phyloP scores from a whole-genome alignment of 2,113 vertebrate genomes.

The Carlito syrichta region DNA sequence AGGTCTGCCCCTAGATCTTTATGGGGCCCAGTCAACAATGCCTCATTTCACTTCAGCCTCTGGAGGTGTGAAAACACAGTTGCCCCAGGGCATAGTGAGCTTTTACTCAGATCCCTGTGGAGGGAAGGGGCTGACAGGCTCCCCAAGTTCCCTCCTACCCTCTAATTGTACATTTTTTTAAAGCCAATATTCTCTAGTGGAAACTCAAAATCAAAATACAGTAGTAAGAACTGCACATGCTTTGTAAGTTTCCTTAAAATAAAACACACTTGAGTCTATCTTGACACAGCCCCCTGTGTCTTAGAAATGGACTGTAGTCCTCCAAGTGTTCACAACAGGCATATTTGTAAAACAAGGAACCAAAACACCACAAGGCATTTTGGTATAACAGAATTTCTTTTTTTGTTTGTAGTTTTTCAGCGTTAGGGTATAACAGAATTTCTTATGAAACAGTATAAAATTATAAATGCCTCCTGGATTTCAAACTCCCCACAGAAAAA shows the following conservation, averaged over 20 bases:
- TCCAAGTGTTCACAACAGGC: accelerated
- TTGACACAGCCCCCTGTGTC: accelerated
- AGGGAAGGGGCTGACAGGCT: background rate
- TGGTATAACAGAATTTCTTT: too few species aligned
- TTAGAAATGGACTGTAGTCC: background rate
- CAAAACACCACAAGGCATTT: accelerated
- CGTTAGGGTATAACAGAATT: accelerated
- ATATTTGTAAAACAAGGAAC: background rate
- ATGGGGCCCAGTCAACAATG: too few species aligned
- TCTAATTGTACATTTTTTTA: background rate
- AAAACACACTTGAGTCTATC: background rate
- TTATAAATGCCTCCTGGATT: background rate
- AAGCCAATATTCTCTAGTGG: background rate
- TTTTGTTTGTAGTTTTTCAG: too few species aligned
- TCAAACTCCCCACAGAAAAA: background rate
- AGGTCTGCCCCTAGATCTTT: too few species aligned
- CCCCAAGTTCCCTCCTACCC: too few species aligned
- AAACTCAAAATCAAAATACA: background rate
- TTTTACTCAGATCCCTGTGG: background rate
- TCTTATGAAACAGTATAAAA: background rate
- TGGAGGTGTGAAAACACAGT: background rate
- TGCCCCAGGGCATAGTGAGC: background rate
- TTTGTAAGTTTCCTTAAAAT: background rate
- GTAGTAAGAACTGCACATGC: accelerated
- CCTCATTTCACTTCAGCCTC: background rate